Percentiles rank a stretch among this genome's conserved stretches.
These are phyloP conservation scores for Malurus melanocephalus DNA, from an alignment of 2,113 vertebrate genomes.

Conservation along the genomic window DNA sequence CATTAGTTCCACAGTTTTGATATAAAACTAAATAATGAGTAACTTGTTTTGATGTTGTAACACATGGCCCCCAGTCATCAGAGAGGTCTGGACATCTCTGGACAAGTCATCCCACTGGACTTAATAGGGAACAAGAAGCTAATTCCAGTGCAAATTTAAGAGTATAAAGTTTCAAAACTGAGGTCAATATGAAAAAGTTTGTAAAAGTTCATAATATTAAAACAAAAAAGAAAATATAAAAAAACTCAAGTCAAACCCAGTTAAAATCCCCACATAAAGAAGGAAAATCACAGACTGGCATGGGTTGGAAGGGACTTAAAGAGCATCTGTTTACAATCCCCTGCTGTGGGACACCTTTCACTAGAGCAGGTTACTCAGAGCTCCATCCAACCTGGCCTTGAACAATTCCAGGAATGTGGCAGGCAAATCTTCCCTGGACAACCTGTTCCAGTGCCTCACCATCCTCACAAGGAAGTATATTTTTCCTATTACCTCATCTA, in stretches of 20 bases:
- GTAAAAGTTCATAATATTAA: not conserved
- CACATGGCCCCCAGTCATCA: not conserved
- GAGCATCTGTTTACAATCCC: not conserved
- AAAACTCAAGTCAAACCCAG: not conserved
- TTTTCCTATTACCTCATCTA: not conserved
- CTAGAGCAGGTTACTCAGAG: not conserved
- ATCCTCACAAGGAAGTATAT: not conserved
- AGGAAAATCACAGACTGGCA: not conserved
- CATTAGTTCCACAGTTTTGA: conserved; percentile 37
- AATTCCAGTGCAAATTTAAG: not conserved
- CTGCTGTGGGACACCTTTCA: not conserved
- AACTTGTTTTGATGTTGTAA: conserved; percentile 25
- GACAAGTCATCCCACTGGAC: not conserved
- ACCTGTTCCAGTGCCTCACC: not conserved
- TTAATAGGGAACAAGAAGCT: not conserved
- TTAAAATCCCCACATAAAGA: not conserved
- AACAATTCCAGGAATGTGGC: not conserved
- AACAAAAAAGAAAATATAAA: not conserved
- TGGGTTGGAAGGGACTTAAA: not conserved
- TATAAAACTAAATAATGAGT: conserved; percentile 11
- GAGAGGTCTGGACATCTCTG: not conserved
- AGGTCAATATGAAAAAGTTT: not conserved
- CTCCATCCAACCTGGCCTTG: not conserved
- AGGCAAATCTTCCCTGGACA: not conserved
- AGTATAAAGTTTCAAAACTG: not conserved